phyloP scores from a whole-genome alignment of 2,888 invertebrate genomes.

The Sthenelais limicola region DNA sequence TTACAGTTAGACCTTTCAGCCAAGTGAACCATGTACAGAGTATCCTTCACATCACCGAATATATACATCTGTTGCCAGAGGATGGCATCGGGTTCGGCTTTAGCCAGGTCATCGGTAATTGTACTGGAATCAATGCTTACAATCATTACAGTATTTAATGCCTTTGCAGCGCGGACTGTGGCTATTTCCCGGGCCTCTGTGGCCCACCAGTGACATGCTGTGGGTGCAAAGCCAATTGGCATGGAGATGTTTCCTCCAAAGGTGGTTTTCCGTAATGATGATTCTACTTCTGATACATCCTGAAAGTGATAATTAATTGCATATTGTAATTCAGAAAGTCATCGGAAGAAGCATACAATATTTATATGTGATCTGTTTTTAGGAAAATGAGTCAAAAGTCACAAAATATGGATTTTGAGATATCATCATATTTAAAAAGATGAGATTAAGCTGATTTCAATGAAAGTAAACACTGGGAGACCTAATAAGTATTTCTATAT shows the following conservation, averaged over 20 bases:
- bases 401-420: too few relatives aligned
- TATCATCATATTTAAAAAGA: too few relatives aligned
- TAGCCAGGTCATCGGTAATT: not conserved
- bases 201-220: slow-evolving; percentile 18
- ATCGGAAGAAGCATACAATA: too few relatives aligned
- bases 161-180: not conserved
- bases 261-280: not conserved
- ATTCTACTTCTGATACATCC: not conserved
- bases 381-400: too few relatives aligned
- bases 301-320: too few relatives aligned
- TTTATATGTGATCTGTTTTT: too few relatives aligned
- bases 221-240: slow-evolving; percentile 4
- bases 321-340: not conserved
- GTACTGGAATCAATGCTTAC: slow-evolving; percentile 9
- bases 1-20: not conserved
- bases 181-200: not conserved
- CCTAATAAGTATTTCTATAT: too few relatives aligned
- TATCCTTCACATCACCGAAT: not conserved
- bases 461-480: too few relatives aligned
- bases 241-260: not conserved
- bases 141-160: not conserved
- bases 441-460: too few relatives aligned
- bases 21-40: slow-evolving; percentile 5
- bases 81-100: not conserved
- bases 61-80: slow-evolving; percentile 23